Base-by-base conservation (phyloP, 2,888 invertebrate genomes). In the Limnephilus lunatus region DNA sequence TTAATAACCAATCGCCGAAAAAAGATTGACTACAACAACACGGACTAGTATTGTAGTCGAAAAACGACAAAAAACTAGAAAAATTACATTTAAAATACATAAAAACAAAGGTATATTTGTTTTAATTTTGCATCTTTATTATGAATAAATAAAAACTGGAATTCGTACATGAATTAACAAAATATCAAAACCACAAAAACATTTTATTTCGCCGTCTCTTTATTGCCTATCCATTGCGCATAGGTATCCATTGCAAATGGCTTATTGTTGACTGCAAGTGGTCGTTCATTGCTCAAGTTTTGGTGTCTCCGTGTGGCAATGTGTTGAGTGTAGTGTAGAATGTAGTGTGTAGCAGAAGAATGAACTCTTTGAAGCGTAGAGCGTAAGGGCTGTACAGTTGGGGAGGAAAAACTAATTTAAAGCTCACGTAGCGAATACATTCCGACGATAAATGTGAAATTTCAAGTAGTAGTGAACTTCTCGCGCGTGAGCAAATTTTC, bases 381-480 rank as follows among this genome's bases (percentile, higher is more conserved):
- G 86, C 48, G 86, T 48, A 48, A 86, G 44, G 86, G 44, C 48
- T 35, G 44, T 44, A 30, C 39, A 39, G 39, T 25, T 44, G 44
- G 5, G 5, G 44, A 86, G 44, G 86, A 86, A 86, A 83, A 86
- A 86, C 44, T 86, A 86, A 86, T 86, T 86, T 86, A 39, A 44
- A 86, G 30, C 30, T n/a, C 44, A 86, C 48, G 44, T 44, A 86
- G 86, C 25, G 86, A 86, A 86, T 48, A 86, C 86, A 86, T 86
- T 86, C 44, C 86, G 39, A 39, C n/a, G 86, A 44, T 35, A 86
- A 86, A 86, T 44, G 39, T 25, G 86, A 86, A 44, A 86, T 44
- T 86, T 86, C 86, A n/a, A 25, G 39, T n/a, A 68, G 68, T n/a
- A 68, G 68, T 68, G n/a, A 86, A 86, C 48, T 86, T 86, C 85